These are phyloP conservation scores for Allygus modestus DNA, from an alignment of 2,888 invertebrate species.

Conservation along the genomic window DNA sequence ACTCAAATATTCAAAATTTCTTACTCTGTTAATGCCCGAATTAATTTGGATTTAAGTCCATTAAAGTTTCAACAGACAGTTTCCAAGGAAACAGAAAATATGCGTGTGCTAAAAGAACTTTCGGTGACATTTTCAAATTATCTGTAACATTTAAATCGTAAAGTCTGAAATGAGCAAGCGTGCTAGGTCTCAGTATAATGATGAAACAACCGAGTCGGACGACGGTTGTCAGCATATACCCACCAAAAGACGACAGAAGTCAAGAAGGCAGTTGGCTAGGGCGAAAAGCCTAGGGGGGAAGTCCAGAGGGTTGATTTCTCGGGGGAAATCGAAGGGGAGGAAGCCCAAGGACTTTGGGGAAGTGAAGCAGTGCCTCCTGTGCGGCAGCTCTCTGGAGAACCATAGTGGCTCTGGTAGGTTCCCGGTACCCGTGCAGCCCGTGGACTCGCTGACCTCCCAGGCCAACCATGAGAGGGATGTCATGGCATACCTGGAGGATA, in stretches of 20 bases:
- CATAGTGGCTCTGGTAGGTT: neutral
- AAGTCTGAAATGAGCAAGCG: neutral
- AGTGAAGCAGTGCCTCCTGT: neutral
- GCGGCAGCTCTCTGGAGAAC: neutral
- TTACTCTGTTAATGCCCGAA: too few species aligned
- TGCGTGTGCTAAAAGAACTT: too few species aligned
- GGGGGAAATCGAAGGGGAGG: neutral
- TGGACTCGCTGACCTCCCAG: neutral
- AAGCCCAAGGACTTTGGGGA: neutral
- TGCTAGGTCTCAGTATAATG: neutral
- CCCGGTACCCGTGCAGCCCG: neutral
- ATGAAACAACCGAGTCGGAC: neutral
- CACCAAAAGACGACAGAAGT: neutral
- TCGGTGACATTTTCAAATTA: too few species aligned
- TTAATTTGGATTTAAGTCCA: too few species aligned
- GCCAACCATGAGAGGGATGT: neutral
- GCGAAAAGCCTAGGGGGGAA: neutral
- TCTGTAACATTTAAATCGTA: too few species aligned
- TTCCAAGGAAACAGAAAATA: too few species aligned
- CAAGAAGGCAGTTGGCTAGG: neutral
- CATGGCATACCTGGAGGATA: conserved; percentile 8
- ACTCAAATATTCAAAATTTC: too few species aligned
- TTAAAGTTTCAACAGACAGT: too few species aligned
- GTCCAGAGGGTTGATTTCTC: neutral
- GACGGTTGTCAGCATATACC: neutral